Evolutionary conservation across 1,140 invertebrate genomes (phyloP).

Genomic region (Doryteuthis pealeii): DNA sequence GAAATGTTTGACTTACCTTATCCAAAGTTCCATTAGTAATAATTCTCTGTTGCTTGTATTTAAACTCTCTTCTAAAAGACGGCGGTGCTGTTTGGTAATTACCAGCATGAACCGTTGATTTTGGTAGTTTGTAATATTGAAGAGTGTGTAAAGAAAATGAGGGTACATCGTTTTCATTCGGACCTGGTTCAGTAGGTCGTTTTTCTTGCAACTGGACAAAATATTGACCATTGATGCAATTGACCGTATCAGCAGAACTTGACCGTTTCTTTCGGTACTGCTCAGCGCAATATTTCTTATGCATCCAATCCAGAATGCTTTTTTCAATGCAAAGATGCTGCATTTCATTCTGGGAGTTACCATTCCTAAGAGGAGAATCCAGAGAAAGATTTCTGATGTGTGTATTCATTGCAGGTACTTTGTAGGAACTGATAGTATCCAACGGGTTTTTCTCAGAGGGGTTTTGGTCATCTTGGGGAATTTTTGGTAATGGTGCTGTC

Average conservation of each 20-base stretch:
- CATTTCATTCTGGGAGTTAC: neutral
- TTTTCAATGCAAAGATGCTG: neutral
- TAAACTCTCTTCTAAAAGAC: neutral
- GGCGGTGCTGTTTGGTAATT: constrained; percentile 6
- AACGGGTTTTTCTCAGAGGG: too few species aligned
- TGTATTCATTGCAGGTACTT: neutral
- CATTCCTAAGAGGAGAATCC: neutral
- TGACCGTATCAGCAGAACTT: neutral
- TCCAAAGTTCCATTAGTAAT: constrained; percentile 6
- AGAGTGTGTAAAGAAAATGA: neutral
- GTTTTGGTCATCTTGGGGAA: too few species aligned
- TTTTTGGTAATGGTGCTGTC: too few species aligned
- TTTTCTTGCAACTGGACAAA: neutral
- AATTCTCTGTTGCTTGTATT: neutral
- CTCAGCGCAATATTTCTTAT: constrained; percentile 32
- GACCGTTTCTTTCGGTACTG: constrained; percentile 21
- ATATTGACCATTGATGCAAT: neutral
- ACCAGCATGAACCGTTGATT: constrained; percentile 1
- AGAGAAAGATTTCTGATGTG: neutral
- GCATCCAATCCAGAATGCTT: constrained; percentile 27
- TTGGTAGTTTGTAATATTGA: constrained; percentile 1
- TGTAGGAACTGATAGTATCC: too few species aligned
- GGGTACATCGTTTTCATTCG: neutral
- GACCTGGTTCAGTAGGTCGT: neutral
- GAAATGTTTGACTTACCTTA: neutral